Percentiles rank a stretch among this genome's conserved stretches.
These are phyloP conservation scores for Eupsilia transversa DNA, from an alignment of 2,888 invertebrate genomes.

Conservation along the genomic window DNA sequence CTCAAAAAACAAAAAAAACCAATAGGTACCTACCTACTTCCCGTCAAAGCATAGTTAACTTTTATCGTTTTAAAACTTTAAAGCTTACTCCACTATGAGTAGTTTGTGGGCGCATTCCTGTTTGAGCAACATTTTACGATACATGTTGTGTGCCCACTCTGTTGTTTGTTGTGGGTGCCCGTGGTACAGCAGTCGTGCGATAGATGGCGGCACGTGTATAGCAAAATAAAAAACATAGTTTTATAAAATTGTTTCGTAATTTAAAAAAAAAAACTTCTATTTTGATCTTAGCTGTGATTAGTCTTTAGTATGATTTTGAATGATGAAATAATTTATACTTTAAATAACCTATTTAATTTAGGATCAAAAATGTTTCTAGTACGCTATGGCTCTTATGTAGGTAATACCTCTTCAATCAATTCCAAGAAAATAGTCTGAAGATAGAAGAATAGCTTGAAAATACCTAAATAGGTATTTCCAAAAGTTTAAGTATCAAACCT, in stretches of 20 bases:
- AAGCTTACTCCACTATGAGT: slow-evolving; percentile 46
- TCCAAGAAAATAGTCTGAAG: not conserved
- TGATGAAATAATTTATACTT: not conserved
- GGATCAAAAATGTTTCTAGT: not conserved
- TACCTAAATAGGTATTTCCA: not conserved
- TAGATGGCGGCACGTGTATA: slow-evolving; percentile 73
- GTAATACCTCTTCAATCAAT: not conserved
- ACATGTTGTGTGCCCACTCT: slow-evolving; percentile 53
- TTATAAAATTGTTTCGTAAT: too few species aligned
- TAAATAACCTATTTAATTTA: not conserved
- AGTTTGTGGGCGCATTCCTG: slow-evolving; percentile 42
- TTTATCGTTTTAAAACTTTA: slow-evolving; percentile 25
- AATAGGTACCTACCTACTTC: not conserved
- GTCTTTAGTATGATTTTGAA: not conserved
- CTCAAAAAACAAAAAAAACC: not conserved
- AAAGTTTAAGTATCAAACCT: not conserved
- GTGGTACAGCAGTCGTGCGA: slow-evolving; percentile 59
- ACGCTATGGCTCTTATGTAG: too few species aligned
- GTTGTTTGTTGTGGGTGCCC: slow-evolving; percentile 60
- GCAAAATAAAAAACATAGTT: slow-evolving; percentile 14
- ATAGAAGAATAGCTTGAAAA: too few species aligned
- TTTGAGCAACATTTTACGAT: slow-evolving; percentile 44
- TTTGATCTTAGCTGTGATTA: not conserved
- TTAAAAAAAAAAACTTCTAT: too few species aligned
- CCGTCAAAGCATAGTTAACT: slow-evolving; percentile 3